Evolutionary conservation across 2,113 vertebrate genomes (phyloP).

Genomic region (Struthio camelus): DNA sequence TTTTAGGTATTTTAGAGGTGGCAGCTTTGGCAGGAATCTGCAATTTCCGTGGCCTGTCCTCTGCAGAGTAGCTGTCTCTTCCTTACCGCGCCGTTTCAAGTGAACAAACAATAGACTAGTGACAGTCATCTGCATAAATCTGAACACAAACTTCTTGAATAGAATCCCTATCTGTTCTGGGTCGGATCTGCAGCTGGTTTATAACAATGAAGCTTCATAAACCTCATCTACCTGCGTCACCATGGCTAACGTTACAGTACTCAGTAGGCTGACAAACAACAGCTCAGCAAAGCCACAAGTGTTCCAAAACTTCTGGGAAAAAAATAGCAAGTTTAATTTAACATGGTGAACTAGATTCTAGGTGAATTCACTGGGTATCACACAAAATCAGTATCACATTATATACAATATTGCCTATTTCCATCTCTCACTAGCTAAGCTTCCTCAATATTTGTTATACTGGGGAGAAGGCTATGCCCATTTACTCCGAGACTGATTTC

Average conservation of each 20-base stretch:
- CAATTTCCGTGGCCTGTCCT: background rate
- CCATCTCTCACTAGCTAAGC: background rate
- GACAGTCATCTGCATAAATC: constrained; percentile 23
- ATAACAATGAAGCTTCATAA: background rate
- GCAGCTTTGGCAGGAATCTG: background rate
- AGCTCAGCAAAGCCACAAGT: background rate
- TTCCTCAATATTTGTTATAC: background rate
- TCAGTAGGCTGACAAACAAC: background rate
- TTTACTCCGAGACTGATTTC: background rate
- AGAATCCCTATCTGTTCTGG: background rate
- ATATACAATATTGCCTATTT: background rate
- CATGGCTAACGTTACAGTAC: fast-evolving
- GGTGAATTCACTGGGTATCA: background rate
- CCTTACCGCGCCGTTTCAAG: background rate
- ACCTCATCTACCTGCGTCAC: background rate
- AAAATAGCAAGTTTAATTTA: background rate
- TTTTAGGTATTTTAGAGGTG: background rate
- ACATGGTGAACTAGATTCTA: background rate
- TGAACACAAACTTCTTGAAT: background rate
- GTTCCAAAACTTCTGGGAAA: background rate
- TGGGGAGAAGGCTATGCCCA: background rate
- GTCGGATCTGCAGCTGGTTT: background rate
- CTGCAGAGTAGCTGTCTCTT: background rate
- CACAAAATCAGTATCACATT: background rate
- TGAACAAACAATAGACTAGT: background rate